Evolutionary conservation across 2,888 invertebrate species (phyloP).

Genomic region (Drosophila quinaria): DNA sequence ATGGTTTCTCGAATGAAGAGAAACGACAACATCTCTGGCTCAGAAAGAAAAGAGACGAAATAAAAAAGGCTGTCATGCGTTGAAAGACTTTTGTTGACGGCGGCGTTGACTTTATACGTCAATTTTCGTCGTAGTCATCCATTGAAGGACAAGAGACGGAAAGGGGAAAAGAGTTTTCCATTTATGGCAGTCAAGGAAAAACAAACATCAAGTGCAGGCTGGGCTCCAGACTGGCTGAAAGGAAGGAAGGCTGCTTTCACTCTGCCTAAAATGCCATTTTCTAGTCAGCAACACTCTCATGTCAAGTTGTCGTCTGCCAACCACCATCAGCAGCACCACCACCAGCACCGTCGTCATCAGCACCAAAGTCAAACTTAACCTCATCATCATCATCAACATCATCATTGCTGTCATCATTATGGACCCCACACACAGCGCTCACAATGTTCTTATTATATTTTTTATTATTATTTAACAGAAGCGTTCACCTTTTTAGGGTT

Average conservation of each 20-base stretch:
- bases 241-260: constrained; percentile 59
- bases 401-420: constrained; percentile 39
- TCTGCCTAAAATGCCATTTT: constrained; percentile 72
- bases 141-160: background rate
- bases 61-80: constrained; percentile 63
- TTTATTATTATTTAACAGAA: constrained; percentile 26
- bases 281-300: constrained; percentile 71
- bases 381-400: constrained; percentile 23
- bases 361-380: constrained; percentile 40
- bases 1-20: constrained; percentile 17
- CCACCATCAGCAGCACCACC: constrained; percentile 8
- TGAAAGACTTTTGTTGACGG: constrained; percentile 63
- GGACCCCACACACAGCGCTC: constrained; percentile 16
- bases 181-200: constrained; percentile 65
- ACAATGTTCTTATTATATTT: constrained; percentile 19
- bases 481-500: constrained; percentile 30
- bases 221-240: constrained; percentile 16
- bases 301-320: constrained; percentile 70
- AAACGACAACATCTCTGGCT: constrained; percentile 46
- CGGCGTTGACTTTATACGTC: constrained; percentile 79
- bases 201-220: constrained; percentile 70
- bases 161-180: constrained; percentile 51
- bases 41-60: background rate
- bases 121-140: constrained; percentile 60
- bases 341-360: constrained; percentile 35